Conservation (phyloP, 2,797 vertebrate genomes). For the Acanthurus lineatus region DNA sequence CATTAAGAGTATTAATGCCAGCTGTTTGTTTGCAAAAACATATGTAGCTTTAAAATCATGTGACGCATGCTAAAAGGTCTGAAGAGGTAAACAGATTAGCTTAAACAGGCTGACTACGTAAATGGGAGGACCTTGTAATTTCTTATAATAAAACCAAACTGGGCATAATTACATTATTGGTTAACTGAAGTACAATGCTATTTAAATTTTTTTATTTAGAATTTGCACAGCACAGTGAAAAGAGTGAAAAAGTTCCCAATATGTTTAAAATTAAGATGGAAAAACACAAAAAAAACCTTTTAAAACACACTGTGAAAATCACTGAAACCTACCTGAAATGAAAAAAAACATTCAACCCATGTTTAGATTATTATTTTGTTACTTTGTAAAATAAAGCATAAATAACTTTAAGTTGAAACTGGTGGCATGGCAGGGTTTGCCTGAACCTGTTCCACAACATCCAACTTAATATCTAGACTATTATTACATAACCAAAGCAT, state of each 20-base stretch:
- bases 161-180: background rate
- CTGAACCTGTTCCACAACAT: background rate
- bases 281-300: background rate
- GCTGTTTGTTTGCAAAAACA: background rate
- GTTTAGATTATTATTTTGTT: no score
- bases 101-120: background rate
- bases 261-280: background rate
- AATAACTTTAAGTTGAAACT: background rate
- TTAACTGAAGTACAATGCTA: background rate
- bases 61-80: conserved; percentile 6
- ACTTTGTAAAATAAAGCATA: background rate
- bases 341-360: no score
- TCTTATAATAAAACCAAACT: background rate
- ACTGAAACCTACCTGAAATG: no score
- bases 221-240: background rate
- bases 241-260: background rate
- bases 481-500: background rate
- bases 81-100: conserved; percentile 4
- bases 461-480: background rate
- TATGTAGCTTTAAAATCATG: background rate
- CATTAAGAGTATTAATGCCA: background rate
- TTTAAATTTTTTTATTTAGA: background rate
- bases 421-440: background rate
- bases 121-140: background rate
- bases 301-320: background rate